phyloP scores from a whole-genome alignment of 2,888 invertebrate species.

The Gortyna flavago region DNA sequence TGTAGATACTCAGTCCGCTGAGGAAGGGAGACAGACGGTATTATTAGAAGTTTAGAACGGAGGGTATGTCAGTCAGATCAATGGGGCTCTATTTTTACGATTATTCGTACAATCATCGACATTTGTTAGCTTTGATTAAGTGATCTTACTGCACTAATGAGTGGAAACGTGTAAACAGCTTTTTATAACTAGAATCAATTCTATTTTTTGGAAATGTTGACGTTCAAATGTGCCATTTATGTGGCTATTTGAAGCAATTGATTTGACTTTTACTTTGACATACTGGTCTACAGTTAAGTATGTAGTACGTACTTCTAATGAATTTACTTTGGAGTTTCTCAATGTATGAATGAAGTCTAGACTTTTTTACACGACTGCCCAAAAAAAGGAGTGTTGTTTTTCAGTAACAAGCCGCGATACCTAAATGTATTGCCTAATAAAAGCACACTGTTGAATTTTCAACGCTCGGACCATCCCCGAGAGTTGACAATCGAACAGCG shows the following conservation, averaged over 20 bases:
- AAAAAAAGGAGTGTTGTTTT: too few species aligned
- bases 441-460: neutral
- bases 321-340: neutral
- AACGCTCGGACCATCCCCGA: neutral
- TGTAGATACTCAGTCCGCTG: slow-evolving; percentile 5
- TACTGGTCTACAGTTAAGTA: neutral
- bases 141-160: neutral
- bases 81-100: slow-evolving; percentile 46
- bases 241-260: neutral
- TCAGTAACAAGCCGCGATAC: neutral
- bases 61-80: slow-evolving; percentile 50
- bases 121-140: slow-evolving; percentile 23
- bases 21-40: slow-evolving; percentile 43
- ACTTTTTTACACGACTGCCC: too few species aligned
- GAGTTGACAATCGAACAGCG: neutral
- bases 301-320: neutral
- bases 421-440: neutral
- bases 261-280: neutral
- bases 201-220: neutral
- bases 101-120: slow-evolving; percentile 24
- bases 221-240: neutral
- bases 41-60: slow-evolving; percentile 54
- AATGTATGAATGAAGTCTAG: neutral
- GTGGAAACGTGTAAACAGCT: neutral
- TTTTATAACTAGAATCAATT: neutral